phyloP scores from a whole-genome alignment of 2,797 vertebrate genomes.

The Pseudotriccus pelzelni region DNA sequence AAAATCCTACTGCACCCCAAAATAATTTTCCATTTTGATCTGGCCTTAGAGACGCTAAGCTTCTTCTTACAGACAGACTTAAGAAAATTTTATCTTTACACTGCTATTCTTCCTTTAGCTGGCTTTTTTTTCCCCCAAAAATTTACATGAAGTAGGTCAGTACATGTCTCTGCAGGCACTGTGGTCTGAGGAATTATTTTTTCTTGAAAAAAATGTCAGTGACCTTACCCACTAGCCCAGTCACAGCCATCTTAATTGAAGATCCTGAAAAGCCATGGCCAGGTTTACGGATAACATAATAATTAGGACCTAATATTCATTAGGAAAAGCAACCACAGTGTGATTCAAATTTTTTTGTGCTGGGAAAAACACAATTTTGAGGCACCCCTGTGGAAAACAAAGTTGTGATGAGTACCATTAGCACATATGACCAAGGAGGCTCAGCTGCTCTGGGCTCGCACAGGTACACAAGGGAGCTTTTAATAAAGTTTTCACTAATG shows the following conservation, averaged over 20 bases:
- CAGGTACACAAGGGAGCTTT: background rate
- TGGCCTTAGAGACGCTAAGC: background rate
- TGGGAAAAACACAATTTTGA: background rate
- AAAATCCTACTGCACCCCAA: background rate
- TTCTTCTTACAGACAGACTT: background rate
- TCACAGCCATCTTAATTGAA: background rate
- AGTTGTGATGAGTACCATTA: background rate
- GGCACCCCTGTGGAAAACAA: background rate
- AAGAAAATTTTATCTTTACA: background rate
- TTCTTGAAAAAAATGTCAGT: background rate
- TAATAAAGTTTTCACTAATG: background rate
- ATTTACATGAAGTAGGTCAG: background rate
- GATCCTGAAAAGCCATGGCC: background rate
- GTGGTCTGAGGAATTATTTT: background rate
- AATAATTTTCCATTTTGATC: background rate
- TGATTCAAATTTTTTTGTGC: background rate
- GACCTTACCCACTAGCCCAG: background rate
- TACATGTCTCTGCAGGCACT: background rate
- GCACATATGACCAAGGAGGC: background rate
- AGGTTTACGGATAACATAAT: background rate
- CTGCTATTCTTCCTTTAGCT: background rate
- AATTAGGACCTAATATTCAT: background rate
- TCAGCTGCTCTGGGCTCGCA: background rate
- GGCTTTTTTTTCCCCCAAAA: background rate
- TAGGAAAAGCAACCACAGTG: background rate